phyloP scores from a whole-genome alignment of 1,140 invertebrate genomes.

The Tetraneura akinire region DNA sequence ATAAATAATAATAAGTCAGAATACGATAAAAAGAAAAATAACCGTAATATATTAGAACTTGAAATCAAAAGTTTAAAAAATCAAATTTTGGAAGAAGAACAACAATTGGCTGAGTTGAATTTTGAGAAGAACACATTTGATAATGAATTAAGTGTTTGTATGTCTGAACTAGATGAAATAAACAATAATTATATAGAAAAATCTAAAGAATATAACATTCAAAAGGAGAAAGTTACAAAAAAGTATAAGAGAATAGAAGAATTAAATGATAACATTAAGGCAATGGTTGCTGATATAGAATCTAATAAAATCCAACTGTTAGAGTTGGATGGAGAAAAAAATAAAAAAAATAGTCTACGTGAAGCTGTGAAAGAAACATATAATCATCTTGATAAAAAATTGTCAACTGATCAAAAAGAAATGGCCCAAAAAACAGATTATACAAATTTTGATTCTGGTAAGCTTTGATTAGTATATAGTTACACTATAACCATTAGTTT shows the following conservation, averaged over 20 bases:
- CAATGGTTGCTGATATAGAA: constrained; percentile 60
- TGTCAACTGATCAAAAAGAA: constrained; percentile 22
- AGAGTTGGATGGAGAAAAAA: background rate
- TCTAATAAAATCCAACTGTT: constrained; percentile 44
- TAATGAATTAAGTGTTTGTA: constrained; percentile 58
- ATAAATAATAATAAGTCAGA: constrained; percentile 33
- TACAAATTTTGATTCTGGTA: constrained; percentile 54
- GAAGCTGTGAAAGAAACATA: background rate
- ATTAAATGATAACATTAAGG: constrained; percentile 1
- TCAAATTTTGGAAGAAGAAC: constrained; percentile 61
- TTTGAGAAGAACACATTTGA: constrained; percentile 62
- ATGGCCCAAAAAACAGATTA: constrained; percentile 45
- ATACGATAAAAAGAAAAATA: constrained; percentile 32
- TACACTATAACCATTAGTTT: too few relatives aligned
- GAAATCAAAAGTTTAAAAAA: constrained; percentile 24
- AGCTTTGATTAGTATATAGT: too few relatives aligned
- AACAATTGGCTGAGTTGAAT: constrained; percentile 62
- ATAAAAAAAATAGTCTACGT: background rate
- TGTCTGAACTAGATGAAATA: background rate
- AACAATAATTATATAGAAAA: constrained; percentile 60
- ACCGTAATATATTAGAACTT: constrained; percentile 46
- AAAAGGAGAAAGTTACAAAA: constrained; percentile 77
- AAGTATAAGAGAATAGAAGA: constrained; percentile 72
- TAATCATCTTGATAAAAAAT: background rate
- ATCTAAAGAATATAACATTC: constrained; percentile 69